phyloP scores from a whole-genome alignment of 1,140 invertebrate genomes.

The Maniola jurtina region DNA sequence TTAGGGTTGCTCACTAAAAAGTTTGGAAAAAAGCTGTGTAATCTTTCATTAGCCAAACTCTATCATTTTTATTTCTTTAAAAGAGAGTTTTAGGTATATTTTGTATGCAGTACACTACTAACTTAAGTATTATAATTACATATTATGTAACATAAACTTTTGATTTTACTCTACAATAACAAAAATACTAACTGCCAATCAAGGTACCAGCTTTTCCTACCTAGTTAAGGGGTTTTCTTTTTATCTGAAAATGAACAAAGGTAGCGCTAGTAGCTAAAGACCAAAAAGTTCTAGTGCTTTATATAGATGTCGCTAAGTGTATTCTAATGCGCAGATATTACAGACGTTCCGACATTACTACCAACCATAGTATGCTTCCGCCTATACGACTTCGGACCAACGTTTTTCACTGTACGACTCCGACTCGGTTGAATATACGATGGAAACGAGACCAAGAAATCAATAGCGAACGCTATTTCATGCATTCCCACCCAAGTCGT shows the following conservation, averaged over 20 bases:
- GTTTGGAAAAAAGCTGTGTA: too few relatives aligned
- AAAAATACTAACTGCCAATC: too few relatives aligned
- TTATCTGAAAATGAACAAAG: background rate
- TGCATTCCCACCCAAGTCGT: background rate
- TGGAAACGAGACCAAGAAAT: background rate
- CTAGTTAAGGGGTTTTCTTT: too few relatives aligned
- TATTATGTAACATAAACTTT: too few relatives aligned
- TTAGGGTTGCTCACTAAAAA: too few relatives aligned
- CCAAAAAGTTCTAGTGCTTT: background rate
- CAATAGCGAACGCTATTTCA: background rate
- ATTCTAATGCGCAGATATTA: constrained; percentile 27
- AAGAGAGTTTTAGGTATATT: too few relatives aligned
- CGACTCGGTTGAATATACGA: background rate
- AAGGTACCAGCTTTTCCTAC: too few relatives aligned
- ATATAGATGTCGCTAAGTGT: constrained; percentile 25
- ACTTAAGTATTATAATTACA: too few relatives aligned
- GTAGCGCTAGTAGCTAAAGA: background rate
- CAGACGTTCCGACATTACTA: constrained; percentile 33
- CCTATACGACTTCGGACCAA: constrained; percentile 38
- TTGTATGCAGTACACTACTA: too few relatives aligned
- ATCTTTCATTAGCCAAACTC: too few relatives aligned
- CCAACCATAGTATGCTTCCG: constrained; percentile 33
- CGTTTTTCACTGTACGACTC: background rate
- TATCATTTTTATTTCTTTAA: too few relatives aligned
- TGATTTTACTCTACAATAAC: too few relatives aligned